These are phyloP conservation scores for Melieria picta DNA, from an alignment of 2,888 invertebrate species.

Conservation along the genomic window DNA sequence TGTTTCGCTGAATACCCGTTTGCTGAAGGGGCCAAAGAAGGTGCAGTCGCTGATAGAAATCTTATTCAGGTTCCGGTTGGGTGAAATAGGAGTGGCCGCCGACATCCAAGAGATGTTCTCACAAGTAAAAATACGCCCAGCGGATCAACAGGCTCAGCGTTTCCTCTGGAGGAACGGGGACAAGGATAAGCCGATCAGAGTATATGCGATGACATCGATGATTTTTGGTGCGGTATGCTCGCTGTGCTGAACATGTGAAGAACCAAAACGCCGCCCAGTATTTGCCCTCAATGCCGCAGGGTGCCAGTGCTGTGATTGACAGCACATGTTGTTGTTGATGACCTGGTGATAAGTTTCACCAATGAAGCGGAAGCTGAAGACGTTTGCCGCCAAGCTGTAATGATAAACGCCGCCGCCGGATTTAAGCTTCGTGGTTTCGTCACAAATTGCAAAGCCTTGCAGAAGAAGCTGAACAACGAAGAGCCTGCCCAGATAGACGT, in stretches of 20 bases:
- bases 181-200: background rate
- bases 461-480: slow-evolving; percentile 9
- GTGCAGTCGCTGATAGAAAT: slow-evolving; percentile 48
- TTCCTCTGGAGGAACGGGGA: background rate
- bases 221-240: slow-evolving; percentile 39
- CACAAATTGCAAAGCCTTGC: slow-evolving; percentile 17
- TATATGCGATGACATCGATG: slow-evolving; percentile 29
- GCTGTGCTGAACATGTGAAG: slow-evolving; percentile 40
- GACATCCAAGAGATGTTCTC: slow-evolving; percentile 58
- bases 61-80: slow-evolving; percentile 50
- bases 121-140: slow-evolving; percentile 39
- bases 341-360: background rate
- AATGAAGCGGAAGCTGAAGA: slow-evolving; percentile 28
- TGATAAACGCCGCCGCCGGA: slow-evolving; percentile 17
- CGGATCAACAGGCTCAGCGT: slow-evolving; percentile 36
- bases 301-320: background rate
- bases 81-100: slow-evolving; percentile 46
- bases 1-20: slow-evolving; percentile 46
- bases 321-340: background rate
- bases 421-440: slow-evolving; percentile 18
- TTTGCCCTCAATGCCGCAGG: background rate
- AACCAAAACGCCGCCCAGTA: slow-evolving; percentile 41
- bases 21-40: slow-evolving; percentile 51
- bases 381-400: slow-evolving; percentile 30
- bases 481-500: slow-evolving; percentile 45